Percentiles rank a stretch among this genome's conserved stretches.
Conservation (phyloP, 2,797 vertebrate genomes). For the Sarcoramphus papa region DNA sequence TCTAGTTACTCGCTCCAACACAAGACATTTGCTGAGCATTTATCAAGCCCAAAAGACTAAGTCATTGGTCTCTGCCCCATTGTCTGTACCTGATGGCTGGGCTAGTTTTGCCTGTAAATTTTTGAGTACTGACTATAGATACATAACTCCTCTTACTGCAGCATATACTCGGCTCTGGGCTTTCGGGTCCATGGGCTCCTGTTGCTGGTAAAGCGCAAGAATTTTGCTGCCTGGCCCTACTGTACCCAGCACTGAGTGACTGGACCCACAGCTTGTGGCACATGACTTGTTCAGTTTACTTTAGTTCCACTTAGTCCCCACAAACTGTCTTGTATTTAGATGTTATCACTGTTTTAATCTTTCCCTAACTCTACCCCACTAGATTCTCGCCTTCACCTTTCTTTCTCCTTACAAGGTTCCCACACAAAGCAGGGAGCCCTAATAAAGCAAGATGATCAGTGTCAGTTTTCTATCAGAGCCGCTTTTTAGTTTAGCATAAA, state of each 20-base stretch:
- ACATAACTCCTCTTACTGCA: neutral
- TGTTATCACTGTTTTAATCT: neutral
- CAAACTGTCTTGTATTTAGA: neutral
- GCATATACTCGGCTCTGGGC: neutral
- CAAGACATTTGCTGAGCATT: neutral
- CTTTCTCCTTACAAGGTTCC: neutral
- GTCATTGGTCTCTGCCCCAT: neutral
- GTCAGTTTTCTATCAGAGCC: neutral
- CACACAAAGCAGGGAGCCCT: neutral
- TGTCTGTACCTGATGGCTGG: neutral
- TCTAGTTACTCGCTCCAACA: neutral
- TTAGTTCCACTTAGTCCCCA: neutral
- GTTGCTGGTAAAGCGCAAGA: neutral
- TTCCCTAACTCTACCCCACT: neutral
- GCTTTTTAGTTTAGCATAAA: neutral
- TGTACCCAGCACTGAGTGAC: neutral
- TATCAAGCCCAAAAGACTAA: neutral
- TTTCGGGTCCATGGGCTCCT: neutral
- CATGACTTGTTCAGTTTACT: neutral
- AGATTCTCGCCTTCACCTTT: neutral
- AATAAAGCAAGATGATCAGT: neutral
- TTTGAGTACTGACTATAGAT: neutral
- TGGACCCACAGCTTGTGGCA: neutral
- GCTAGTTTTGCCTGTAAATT: neutral
- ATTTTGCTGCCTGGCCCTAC: neutral